Evolutionary conservation across 2,888 invertebrate genomes (phyloP).

Genomic region (Andricus curvator): DNA sequence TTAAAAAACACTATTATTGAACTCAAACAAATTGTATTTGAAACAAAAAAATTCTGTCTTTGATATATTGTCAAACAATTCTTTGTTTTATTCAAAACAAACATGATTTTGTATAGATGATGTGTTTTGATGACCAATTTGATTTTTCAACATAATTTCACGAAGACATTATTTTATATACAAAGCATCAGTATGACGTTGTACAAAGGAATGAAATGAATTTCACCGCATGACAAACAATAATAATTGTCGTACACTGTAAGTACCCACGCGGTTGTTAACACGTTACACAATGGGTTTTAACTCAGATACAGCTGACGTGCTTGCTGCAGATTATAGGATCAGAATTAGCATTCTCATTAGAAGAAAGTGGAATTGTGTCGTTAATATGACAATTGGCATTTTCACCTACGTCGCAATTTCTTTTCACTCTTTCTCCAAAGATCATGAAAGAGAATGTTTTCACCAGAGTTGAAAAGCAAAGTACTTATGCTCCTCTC

Average conservation of each 20-base stretch:
- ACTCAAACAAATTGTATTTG: too few species aligned
- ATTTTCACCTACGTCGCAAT: background rate
- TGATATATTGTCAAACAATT: too few species aligned
- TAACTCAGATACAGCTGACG: conserved; percentile 5
- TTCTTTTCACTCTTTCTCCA: background rate
- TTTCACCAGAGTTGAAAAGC: background rate
- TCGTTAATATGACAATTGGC: background rate
- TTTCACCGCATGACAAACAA: conserved; percentile 23
- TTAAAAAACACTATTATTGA: too few species aligned
- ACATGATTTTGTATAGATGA: too few species aligned
- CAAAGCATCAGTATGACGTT: background rate
- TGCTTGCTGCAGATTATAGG: background rate
- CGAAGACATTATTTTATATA: background rate
- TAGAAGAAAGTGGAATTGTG: background rate
- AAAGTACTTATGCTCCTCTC: background rate
- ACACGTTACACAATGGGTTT: conserved; percentile 25
- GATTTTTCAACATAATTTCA: too few species aligned
- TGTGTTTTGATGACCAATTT: too few species aligned
- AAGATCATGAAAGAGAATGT: background rate
- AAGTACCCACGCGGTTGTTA: conserved; percentile 33
- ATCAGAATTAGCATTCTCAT: background rate
- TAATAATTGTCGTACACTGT: conserved; percentile 12
- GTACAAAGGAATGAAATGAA: conserved; percentile 15
- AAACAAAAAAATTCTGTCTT: too few species aligned
- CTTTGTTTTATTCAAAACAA: too few species aligned